Evolutionary conservation across 1,140 invertebrate species (phyloP).

Genomic region (Phymastichus coffea): DNA sequence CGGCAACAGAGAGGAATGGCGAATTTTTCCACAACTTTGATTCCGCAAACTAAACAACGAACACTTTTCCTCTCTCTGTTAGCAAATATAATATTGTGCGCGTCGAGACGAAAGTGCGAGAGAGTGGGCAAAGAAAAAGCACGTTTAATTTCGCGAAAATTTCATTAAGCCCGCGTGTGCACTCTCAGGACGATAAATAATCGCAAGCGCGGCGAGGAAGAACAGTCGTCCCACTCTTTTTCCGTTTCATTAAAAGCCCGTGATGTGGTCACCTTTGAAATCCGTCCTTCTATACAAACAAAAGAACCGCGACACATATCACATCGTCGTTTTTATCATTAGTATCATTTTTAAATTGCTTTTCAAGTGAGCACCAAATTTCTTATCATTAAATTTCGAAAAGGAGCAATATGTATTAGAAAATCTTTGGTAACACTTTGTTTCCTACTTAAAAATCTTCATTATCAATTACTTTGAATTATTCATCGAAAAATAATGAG

Average conservation of each 20-base stretch:
- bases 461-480: no score
- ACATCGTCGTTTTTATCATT: not conserved
- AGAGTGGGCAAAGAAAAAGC: not conserved
- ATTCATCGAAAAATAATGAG: no score
- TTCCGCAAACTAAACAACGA: not conserved
- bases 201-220: not conserved
- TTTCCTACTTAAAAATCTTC: no score
- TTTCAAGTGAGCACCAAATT: no score
- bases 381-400: no score
- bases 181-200: slow-evolving; percentile 6
- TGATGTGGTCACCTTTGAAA: not conserved
- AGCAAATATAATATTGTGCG: not conserved
- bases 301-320: not conserved
- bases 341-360: not conserved
- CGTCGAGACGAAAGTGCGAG: not conserved
- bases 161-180: slow-evolving; percentile 9
- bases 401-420: no score
- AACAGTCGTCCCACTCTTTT: not conserved
- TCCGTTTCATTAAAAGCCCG: slow-evolving; percentile 12
- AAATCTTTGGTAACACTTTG: no score
- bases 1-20: not conserved
- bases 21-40: not conserved
- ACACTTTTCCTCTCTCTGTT: not conserved
- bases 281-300: not conserved
- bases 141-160: slow-evolving; percentile 20